A percentile compares a stretch with the other conserved stretches of the same genome.
These are phyloP conservation scores for Aptenodytes patagonicus DNA, from an alignment of 2,113 vertebrate species.

Conservation along the genomic window DNA sequence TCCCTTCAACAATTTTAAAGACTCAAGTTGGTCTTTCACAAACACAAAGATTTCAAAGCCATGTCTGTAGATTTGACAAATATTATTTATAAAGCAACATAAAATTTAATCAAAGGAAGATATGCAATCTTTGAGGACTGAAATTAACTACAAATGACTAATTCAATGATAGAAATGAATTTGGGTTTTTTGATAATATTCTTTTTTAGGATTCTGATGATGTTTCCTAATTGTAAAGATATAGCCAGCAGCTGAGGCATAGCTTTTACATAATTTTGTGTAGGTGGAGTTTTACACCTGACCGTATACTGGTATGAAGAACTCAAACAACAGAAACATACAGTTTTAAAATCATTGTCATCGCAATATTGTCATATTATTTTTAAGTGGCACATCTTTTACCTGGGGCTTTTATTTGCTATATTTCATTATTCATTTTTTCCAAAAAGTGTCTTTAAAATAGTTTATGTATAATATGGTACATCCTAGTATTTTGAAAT, in stretches of 20 bases:
- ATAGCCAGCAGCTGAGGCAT: background rate
- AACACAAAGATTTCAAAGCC: background rate
- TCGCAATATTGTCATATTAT: background rate
- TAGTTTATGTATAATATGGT: background rate
- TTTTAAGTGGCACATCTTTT: background rate
- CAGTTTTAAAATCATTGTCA: background rate
- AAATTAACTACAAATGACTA: background rate
- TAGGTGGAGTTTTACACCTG: background rate
- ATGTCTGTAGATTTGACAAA: background rate
- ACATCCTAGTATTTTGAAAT: background rate
- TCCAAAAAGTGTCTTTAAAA: background rate
- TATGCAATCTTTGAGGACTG: background rate
- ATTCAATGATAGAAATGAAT: background rate
- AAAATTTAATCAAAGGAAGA: background rate
- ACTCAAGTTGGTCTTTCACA: background rate
- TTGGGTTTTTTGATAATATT: background rate
- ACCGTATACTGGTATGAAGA: background rate
- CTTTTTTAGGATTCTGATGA: background rate
- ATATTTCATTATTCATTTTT: background rate
- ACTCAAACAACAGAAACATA: background rate
- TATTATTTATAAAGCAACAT: background rate
- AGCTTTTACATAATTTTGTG: background rate
- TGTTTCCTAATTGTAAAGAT: background rate
- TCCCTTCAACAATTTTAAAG: background rate
- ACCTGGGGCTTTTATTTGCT: background rate